Evolutionary conservation across 1,140 invertebrate genomes (phyloP), one percentile per base, ranked within the genome.

Genomic region (Helicorthomorpha holstii): DNA sequence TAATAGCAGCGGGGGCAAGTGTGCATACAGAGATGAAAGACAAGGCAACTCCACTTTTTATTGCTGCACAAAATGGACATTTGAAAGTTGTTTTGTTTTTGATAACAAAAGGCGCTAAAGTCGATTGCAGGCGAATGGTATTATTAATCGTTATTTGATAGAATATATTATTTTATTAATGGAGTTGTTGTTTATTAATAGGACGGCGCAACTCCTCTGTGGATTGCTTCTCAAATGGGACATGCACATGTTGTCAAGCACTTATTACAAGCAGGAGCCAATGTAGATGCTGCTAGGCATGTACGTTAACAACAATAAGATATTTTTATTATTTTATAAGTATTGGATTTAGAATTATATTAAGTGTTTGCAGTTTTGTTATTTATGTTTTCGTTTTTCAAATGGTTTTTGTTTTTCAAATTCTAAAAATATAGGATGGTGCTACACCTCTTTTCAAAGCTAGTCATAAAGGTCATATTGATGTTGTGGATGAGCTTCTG

Each of bases 141-240:
- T 34, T 22, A 38, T 49, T 42, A 50, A 46, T 27, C 25, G 1
- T 49, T 53, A 24, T 14, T 27, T 22, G 43, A 14, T 23, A 22
- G 24, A 26, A 1, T 22, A 43, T 14, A 22, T 10, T 14, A 42
- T 26, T 7, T 38, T 43, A 23, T 21, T 38, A 26, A 54, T 49
- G 3, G 25, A 46, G 19, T 10, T 43, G 49, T 50, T 3, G 51
- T 58, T 1, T 44, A 27, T 53, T 52, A 22, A 12, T 48, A 69
- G 45, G 90, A 94, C 69, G 80, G 84, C 51, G 85, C 88, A 49
- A 85, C 85, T 12, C 81, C 90, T 27, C 74, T 95, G 41, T 94
- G 88, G 87, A 93, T 95, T 60, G 82, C 88, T 2, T 77, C 85
- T 42, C 91, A 95, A 75, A 90, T 91, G 81, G 89, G 89, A 12